Evolutionary conservation across 2,797 vertebrate genomes (phyloP).

Genomic region (Gymnopithys bicolor): DNA sequence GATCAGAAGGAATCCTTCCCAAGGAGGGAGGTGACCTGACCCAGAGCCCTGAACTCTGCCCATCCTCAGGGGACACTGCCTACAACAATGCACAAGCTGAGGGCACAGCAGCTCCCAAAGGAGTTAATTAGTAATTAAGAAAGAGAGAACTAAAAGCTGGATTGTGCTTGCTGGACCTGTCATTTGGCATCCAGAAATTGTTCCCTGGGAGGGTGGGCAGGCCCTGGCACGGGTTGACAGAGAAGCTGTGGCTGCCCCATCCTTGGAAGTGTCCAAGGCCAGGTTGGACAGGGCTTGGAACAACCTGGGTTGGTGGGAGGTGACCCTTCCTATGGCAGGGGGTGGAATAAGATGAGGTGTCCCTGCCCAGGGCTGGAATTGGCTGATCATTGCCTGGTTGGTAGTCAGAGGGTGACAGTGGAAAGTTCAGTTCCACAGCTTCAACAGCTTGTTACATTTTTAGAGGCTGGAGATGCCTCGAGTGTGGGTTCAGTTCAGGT

Average conservation of each 20-base stretch:
- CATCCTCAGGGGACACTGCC: neutral
- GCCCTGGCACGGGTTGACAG: neutral
- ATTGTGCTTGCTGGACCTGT: neutral
- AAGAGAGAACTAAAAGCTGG: neutral
- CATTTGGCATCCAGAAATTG: accelerated
- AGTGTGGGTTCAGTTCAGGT: slow-evolving; percentile 33
- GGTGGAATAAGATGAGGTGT: neutral
- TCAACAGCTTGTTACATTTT: slow-evolving; percentile 18
- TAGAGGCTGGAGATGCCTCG: slow-evolving; percentile 55
- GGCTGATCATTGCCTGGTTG: neutral
- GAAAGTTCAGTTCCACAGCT: slow-evolving; percentile 31
- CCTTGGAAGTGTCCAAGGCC: neutral
- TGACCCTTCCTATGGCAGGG: neutral
- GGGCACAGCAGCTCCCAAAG: neutral
- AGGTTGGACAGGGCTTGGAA: neutral
- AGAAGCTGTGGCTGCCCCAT: neutral
- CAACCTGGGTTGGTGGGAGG: neutral
- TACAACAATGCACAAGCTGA: neutral
- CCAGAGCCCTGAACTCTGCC: slow-evolving; percentile 17
- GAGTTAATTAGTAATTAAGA: slow-evolving; percentile 60
- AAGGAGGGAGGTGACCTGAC: neutral
- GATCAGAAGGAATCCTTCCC: neutral
- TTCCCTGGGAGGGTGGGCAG: accelerated
- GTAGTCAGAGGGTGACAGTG: neutral
- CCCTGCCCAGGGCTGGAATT: neutral